Conservation (phyloP, 2,888 invertebrate species). For the Ptilodon capucinus region DNA sequence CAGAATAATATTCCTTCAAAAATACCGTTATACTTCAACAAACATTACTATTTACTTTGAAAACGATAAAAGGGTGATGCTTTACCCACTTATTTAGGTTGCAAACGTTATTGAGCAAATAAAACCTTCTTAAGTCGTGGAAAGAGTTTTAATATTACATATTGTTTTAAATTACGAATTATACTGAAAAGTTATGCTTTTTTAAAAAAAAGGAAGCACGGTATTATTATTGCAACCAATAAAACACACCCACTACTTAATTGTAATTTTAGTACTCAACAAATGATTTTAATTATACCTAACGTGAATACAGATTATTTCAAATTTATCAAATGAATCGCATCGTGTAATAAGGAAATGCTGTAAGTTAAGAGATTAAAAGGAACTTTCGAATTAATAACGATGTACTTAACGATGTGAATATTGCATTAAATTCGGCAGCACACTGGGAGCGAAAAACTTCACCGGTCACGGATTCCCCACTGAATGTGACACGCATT, state of each 20-base stretch:
- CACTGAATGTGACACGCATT: slow-evolving; percentile 23
- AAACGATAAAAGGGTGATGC: slow-evolving; percentile 19
- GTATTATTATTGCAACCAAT: not conserved
- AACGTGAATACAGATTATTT: not conserved
- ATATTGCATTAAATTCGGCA: slow-evolving; percentile 29
- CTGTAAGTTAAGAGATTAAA: slow-evolving; percentile 15
- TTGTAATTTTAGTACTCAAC: not conserved
- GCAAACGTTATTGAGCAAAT: slow-evolving; percentile 30
- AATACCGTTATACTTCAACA: not conserved
- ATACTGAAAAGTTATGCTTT: not conserved
- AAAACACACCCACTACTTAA: not conserved
- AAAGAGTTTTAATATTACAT: too few relatives aligned
- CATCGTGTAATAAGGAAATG: slow-evolving; percentile 14
- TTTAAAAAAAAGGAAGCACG: not conserved
- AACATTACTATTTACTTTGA: not conserved
- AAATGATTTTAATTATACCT: not conserved
- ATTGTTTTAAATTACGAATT: slow-evolving; percentile 6
- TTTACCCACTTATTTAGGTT: slow-evolving; percentile 14
- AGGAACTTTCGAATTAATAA: slow-evolving; percentile 17
- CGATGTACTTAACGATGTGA: slow-evolving; percentile 24
- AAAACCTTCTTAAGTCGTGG: slow-evolving; percentile 15
- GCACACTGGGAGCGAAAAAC: slow-evolving; percentile 9
- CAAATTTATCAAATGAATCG: slow-evolving; percentile 2
- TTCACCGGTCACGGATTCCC: slow-evolving; percentile 17
- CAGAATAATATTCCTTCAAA: not conserved